Conservation (phyloP, 2,113 vertebrate species). For the Urocolius indicus region DNA sequence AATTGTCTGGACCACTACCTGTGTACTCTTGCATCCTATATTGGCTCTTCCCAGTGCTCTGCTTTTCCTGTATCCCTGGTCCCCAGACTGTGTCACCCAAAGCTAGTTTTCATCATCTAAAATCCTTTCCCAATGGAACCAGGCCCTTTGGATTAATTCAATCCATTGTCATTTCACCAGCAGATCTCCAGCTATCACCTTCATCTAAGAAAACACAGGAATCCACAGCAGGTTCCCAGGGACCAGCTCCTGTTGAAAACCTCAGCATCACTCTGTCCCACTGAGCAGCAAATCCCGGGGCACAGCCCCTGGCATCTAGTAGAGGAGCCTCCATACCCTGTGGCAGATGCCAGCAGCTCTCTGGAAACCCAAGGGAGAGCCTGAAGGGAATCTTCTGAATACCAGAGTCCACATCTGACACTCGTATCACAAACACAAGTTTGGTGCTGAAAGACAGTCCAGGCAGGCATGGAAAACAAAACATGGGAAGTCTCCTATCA, state of each 20-base stretch:
- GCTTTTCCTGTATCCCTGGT: not conserved
- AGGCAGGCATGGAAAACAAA: not conserved
- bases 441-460: not conserved
- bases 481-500: not conserved
- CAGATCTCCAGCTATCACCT: not conserved
- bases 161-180: not conserved
- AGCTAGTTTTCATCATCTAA: not conserved
- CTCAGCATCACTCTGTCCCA: too few relatives aligned
- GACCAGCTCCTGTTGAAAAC: not conserved
- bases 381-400: not conserved
- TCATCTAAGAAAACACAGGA: rapidly evolving
- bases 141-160: not conserved
- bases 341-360: not conserved
- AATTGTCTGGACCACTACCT: not conserved
- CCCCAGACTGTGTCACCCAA: not conserved
- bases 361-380: not conserved
- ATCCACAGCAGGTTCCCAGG: not conserved
- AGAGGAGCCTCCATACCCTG: not conserved
- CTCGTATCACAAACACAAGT: not conserved
- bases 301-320: not conserved
- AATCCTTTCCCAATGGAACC: not conserved
- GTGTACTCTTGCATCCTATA: rapidly evolving
- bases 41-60: not conserved
- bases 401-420: not conserved
- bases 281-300: rapidly evolving